Evolutionary conservation across 2,888 invertebrate species (phyloP).

Genomic region (Torymus aiolomorphi): DNA sequence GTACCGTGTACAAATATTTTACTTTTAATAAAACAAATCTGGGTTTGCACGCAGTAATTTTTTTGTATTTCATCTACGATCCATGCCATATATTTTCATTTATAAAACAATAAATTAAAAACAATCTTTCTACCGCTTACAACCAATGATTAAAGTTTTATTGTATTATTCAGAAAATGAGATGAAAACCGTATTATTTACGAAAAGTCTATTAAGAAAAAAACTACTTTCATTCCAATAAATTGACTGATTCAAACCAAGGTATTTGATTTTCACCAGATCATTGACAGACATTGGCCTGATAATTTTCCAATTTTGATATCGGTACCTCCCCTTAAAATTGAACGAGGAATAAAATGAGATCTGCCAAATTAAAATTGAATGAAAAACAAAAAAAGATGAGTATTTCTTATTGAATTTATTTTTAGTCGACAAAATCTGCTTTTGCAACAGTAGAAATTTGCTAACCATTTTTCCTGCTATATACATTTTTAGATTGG

Average conservation of each 20-base stretch:
- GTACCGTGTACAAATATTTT: slow-evolving; percentile 64
- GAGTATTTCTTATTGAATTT: too few species aligned
- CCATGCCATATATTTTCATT: slow-evolving; percentile 40
- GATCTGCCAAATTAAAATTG: too few species aligned
- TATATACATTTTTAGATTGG: too few species aligned
- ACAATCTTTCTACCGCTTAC: background rate
- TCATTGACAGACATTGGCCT: slow-evolving; percentile 47
- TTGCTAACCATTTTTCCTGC: too few species aligned
- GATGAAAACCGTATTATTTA: background rate
- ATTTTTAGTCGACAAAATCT: too few species aligned
- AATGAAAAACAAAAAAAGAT: too few species aligned
- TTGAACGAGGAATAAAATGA: too few species aligned
- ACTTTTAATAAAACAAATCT: slow-evolving; percentile 65
- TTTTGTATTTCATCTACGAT: slow-evolving; percentile 54
- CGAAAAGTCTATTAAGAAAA: too few species aligned
- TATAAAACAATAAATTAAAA: slow-evolving; percentile 19
- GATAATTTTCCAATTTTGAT: too few species aligned
- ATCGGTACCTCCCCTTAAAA: too few species aligned
- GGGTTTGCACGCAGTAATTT: slow-evolving; percentile 56
- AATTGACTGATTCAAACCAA: slow-evolving; percentile 6
- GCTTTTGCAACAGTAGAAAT: too few species aligned
- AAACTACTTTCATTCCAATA: slow-evolving; percentile 1
- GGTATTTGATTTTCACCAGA: slow-evolving; percentile 26
- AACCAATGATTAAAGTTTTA: background rate
- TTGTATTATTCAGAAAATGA: too few species aligned